phyloP scores from a whole-genome alignment of 2,113 vertebrate genomes.

The Heptranchias perlo region DNA sequence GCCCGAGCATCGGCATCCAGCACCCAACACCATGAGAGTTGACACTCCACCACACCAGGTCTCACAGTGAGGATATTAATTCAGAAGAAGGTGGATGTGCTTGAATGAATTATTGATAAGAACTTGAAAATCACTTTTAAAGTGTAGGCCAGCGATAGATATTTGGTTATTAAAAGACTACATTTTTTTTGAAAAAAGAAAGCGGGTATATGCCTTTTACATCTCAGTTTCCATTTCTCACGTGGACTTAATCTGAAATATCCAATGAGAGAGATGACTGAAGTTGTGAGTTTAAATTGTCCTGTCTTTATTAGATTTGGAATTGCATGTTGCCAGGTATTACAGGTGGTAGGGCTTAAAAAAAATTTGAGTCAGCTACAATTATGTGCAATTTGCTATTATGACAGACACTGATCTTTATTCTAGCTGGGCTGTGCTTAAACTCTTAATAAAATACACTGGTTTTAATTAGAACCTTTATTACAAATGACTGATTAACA shows the following conservation, averaged over 20 bases:
- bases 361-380: not conserved
- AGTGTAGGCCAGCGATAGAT: not conserved
- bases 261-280: not conserved
- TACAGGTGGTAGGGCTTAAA: not conserved
- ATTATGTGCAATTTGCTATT: not conserved
- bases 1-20: not conserved
- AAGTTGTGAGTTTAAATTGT: not conserved
- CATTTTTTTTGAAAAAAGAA: too few relatives aligned
- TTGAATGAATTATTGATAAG: not conserved
- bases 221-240: not conserved
- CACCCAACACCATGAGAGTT: not conserved
- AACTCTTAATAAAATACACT: not conserved
- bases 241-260: not conserved
- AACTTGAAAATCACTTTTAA: not conserved
- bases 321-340: not conserved
- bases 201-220: not conserved
- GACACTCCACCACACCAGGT: not conserved
- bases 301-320: not conserved
- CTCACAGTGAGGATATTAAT: not conserved
- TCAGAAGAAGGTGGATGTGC: not conserved
- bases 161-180: not conserved
- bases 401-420: not conserved
- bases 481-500: not conserved
- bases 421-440: not conserved
- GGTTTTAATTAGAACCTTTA: not conserved